Conservation (phyloP, 2,113 vertebrate genomes). For the Campylomormyrus numenius region DNA sequence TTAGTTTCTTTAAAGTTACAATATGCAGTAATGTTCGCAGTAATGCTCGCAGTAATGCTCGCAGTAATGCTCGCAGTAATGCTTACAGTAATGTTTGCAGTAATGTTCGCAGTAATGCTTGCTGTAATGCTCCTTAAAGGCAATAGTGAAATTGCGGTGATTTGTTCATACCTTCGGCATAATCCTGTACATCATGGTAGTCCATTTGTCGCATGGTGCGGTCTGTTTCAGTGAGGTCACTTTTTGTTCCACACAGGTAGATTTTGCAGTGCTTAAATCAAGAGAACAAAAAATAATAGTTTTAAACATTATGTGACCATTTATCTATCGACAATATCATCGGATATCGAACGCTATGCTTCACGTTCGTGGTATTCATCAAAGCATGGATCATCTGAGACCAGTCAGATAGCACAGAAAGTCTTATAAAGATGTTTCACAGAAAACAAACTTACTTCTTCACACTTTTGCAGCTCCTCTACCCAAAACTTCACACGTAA, state of each 20-base stretch:
- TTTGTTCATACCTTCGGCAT: conserved; percentile 71
- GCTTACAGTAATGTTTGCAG: background rate
- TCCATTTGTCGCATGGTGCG: conserved; percentile 73
- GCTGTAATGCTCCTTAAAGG: background rate
- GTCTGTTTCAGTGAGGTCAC: conserved; percentile 78
- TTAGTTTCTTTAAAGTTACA: background rate
- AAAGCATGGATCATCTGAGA: background rate
- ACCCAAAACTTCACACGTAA: conserved; percentile 92
- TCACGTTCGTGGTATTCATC: background rate
- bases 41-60: too few relatives aligned
- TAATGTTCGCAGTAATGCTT: background rate
- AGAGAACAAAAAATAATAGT: background rate
- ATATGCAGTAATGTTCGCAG: background rate
- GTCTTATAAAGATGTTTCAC: background rate
- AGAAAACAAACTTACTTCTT: conserved; percentile 66
- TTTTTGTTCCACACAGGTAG: conserved; percentile 91
- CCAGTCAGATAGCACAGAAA: background rate
- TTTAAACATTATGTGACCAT: background rate
- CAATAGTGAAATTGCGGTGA: background rate
- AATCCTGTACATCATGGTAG: conserved; percentile 90
- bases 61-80: too few relatives aligned
- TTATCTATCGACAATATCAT: background rate
- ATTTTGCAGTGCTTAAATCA: conserved; percentile 77
- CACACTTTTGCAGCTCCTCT: conserved; percentile 86
- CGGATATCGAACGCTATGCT: background rate